A percentile compares a stretch with the other conserved stretches of the same genome.
These are phyloP conservation scores for Drosophila bifasciata DNA, from an alignment of 1,140 invertebrate genomes.

Conservation along the genomic window DNA sequence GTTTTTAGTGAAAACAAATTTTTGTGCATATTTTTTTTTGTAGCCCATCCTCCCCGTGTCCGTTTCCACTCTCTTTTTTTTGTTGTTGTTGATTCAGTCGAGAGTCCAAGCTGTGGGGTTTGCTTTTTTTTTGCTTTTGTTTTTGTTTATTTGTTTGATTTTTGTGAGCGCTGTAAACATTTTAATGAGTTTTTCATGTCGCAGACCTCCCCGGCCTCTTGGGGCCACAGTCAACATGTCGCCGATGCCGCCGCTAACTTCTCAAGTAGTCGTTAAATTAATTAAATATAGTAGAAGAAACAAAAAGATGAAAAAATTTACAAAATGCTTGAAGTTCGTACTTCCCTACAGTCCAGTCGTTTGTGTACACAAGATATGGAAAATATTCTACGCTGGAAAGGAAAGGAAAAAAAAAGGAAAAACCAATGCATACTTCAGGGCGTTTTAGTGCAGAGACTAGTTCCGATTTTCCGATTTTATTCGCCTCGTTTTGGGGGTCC, in stretches of 20 bases:
- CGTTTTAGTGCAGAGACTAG: constrained; percentile 20
- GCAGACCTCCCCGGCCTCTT: constrained; percentile 27
- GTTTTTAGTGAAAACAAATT: constrained; percentile 71
- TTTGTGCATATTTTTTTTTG: constrained; percentile 42
- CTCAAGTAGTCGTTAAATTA: constrained; percentile 84
- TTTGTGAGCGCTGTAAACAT: constrained; percentile 81
- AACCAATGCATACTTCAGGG: constrained; percentile 49
- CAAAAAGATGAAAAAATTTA: constrained; percentile 43
- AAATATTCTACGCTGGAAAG: constrained; percentile 11
- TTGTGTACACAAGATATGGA: background rate
- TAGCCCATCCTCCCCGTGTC: constrained; percentile 2
- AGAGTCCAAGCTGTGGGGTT: constrained; percentile 30
- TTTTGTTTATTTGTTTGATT: constrained; percentile 67
- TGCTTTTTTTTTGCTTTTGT: background rate
- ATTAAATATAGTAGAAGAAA: constrained; percentile 75
- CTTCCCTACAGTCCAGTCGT: too few relatives aligned
- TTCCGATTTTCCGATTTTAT: constrained; percentile 20
- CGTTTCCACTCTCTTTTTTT: constrained; percentile 11
- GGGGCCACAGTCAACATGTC: constrained; percentile 45
- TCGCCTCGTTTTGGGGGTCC: too few relatives aligned
- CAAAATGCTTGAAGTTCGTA: constrained; percentile 24
- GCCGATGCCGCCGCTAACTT: constrained; percentile 56
- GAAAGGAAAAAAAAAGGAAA: constrained; percentile 9
- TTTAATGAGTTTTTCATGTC: constrained; percentile 84
- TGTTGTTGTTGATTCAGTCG: constrained; percentile 30